A percentile compares a stretch with the other conserved stretches of the same genome.
Evolutionary conservation across 2,797 vertebrate species (phyloP).

Genomic region (Pseudochirops cupreus): DNA sequence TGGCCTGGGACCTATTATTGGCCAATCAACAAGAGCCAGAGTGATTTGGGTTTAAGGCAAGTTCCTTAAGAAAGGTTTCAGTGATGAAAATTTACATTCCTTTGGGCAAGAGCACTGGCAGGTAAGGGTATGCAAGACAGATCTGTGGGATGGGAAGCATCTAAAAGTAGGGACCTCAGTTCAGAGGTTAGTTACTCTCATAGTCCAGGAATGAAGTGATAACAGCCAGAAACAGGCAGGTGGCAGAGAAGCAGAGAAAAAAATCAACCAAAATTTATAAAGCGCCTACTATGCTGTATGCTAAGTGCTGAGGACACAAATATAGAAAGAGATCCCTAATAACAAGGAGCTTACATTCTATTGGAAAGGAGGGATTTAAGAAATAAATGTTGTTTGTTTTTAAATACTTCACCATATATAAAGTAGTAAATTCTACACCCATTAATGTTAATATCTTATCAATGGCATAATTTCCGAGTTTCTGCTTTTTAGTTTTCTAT

Average conservation of each 20-base stretch:
- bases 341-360: background rate
- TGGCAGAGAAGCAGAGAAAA: background rate
- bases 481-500: background rate
- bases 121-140: background rate
- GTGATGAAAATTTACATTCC: no score
- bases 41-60: no score
- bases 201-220: background rate
- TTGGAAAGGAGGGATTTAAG: background rate
- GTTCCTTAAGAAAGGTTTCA: no score
- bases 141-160: background rate
- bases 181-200: background rate
- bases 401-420: background rate
- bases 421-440: background rate
- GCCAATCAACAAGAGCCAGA: no score
- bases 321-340: background rate
- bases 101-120: no score
- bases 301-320: background rate
- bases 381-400: background rate
- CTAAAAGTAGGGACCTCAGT: background rate
- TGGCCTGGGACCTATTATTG: no score
- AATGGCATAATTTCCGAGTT: background rate
- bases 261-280: background rate
- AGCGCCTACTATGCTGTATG: background rate
- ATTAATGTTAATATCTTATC: background rate
- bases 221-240: background rate